phyloP scores from a whole-genome alignment of 2,888 invertebrate species.

The Melanargia galathea region DNA sequence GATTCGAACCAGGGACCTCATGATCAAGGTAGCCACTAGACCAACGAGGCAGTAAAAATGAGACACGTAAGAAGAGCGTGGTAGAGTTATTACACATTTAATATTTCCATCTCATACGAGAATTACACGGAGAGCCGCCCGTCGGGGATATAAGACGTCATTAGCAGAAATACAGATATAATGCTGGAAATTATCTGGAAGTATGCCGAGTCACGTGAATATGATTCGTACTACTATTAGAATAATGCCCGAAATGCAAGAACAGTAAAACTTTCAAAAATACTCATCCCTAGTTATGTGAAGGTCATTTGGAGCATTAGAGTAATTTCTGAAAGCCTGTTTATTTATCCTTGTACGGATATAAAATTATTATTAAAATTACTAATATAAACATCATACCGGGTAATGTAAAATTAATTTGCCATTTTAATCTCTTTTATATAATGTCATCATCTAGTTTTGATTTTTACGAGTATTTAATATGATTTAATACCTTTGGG shows the following conservation, averaged over 20 bases:
- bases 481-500: too few species aligned
- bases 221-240: not conserved
- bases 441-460: too few species aligned
- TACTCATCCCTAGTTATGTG: not conserved
- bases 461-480: too few species aligned
- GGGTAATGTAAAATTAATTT: not conserved
- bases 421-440: too few species aligned
- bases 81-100: not conserved
- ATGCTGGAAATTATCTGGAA: not conserved
- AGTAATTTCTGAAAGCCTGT: not conserved
- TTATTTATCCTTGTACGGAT: not conserved
- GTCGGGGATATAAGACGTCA: not conserved
- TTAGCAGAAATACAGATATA: constrained; percentile 5
- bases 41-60: not conserved
- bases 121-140: not conserved
- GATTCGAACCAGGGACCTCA: too few species aligned
- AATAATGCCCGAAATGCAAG: not conserved
- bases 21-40: too few species aligned
- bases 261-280: not conserved
- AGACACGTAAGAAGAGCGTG: too few species aligned
- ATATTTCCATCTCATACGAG: not conserved
- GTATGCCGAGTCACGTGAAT: not conserved
- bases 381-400: not conserved
- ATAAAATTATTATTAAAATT: not conserved
- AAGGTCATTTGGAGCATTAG: not conserved